phyloP scores from a whole-genome alignment of 1,140 invertebrate genomes.

The Colletes latitarsis region DNA sequence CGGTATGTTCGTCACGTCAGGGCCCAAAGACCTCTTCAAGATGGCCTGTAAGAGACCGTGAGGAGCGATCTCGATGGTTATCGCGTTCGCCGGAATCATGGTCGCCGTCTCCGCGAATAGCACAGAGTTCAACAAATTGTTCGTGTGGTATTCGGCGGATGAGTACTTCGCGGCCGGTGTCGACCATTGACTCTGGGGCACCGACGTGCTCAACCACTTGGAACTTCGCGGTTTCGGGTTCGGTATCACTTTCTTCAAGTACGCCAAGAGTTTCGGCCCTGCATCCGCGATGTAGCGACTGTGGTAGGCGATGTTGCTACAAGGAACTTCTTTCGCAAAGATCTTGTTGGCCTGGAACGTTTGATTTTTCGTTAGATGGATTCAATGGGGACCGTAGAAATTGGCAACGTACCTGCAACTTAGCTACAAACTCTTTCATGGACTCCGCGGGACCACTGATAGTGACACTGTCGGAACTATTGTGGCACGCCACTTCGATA shows the following conservation, averaged over 20 bases:
- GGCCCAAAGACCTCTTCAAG: slow-evolving; percentile 83
- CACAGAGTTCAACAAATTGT: slow-evolving; percentile 93
- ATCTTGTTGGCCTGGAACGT: slow-evolving; percentile 84
- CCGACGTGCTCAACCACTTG: slow-evolving; percentile 94
- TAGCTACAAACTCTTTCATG: slow-evolving; percentile 73
- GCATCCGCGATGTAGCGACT: slow-evolving; percentile 85
- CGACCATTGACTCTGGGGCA: slow-evolving; percentile 90
- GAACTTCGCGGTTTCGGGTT: slow-evolving; percentile 86
- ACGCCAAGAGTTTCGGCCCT: slow-evolving; percentile 87
- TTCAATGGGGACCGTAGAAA: neutral
- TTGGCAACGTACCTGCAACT: slow-evolving; percentile 76
- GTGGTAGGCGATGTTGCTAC: slow-evolving; percentile 88
- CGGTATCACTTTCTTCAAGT: slow-evolving; percentile 87
- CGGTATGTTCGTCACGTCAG: slow-evolving; percentile 86
- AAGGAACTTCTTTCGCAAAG: slow-evolving; percentile 88
- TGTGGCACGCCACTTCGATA: slow-evolving; percentile 88
- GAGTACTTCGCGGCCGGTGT: slow-evolving; percentile 85
- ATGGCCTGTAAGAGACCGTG: slow-evolving; percentile 89
- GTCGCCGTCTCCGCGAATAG: slow-evolving; percentile 92
- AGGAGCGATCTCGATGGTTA: slow-evolving; percentile 92
- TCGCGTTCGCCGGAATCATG: slow-evolving; percentile 89
- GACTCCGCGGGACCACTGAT: slow-evolving; percentile 86
- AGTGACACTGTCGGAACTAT: slow-evolving; percentile 86
- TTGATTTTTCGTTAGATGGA: neutral
- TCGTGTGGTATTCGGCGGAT: slow-evolving; percentile 96